Conservation (phyloP, 2,797 vertebrate genomes). For the Periophthalmus magnuspinnatus region DNA sequence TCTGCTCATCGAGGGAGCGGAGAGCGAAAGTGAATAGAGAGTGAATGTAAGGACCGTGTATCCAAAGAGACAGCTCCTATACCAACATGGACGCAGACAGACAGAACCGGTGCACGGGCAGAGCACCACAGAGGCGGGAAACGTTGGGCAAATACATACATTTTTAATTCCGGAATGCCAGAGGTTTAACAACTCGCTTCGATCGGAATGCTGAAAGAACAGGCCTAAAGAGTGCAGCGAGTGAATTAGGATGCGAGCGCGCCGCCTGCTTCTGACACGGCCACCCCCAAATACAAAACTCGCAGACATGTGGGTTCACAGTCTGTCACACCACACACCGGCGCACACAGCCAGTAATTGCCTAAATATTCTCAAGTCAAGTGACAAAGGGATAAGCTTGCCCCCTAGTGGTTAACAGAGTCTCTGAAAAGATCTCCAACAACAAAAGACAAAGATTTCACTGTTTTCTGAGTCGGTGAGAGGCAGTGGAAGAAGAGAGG, state of each 20-base stretch:
- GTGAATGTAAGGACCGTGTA: slow-evolving; percentile 4
- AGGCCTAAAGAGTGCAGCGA: slow-evolving; percentile 35
- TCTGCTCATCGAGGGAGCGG: slow-evolving; percentile 1
- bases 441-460: background rate
- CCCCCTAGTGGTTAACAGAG: slow-evolving; percentile 77
- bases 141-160: slow-evolving; percentile 31
- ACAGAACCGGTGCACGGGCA: background rate
- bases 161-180: slow-evolving; percentile 57
- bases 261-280: slow-evolving; percentile 22
- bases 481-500: background rate
- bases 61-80: slow-evolving; percentile 27
- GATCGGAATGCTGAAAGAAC: slow-evolving; percentile 49
- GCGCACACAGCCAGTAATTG: slow-evolving; percentile 28
- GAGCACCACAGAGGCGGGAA: background rate
- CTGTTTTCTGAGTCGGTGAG: background rate
- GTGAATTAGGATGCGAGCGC: slow-evolving; percentile 50
- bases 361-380: slow-evolving; percentile 38
- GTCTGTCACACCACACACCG: slow-evolving; percentile 27
- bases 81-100: slow-evolving; percentile 21
- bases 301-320: slow-evolving; percentile 21
- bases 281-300: slow-evolving; percentile 30
- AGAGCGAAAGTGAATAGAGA: slow-evolving; percentile 18
- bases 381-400: slow-evolving; percentile 74
- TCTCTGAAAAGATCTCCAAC: slow-evolving; percentile 38
- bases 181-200: slow-evolving; percentile 37